Evolutionary conservation across 2,888 invertebrate genomes (phyloP).

Genomic region (Mythimna impura): DNA sequence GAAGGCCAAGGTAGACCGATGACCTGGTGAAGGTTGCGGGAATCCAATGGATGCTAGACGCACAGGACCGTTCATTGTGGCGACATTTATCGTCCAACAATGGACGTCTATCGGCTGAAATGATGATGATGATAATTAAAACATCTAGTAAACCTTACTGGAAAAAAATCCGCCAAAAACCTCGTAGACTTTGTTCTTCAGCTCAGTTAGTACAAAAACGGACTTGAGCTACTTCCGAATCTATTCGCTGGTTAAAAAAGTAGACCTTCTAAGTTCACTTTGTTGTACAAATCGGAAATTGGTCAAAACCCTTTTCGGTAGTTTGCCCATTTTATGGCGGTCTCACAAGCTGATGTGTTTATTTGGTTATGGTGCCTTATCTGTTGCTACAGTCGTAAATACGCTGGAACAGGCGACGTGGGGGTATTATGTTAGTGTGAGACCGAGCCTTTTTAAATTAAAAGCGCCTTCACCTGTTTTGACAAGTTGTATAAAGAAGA

Average conservation of each 20-base stretch:
- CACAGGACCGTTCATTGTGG: no score
- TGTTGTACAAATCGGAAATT: slow-evolving; percentile 30
- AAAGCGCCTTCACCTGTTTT: slow-evolving; percentile 29
- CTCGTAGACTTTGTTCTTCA: neutral
- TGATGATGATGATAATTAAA: no score
- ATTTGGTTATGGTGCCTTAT: slow-evolving; percentile 40
- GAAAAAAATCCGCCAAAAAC: neutral
- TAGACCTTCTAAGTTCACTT: slow-evolving; percentile 27
- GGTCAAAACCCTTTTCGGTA: slow-evolving; percentile 43
- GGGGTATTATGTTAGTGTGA: slow-evolving; percentile 38
- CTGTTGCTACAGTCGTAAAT: slow-evolving; percentile 48
- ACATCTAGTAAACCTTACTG: no score
- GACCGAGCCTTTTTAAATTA: slow-evolving; percentile 18
- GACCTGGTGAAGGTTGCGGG: no score
- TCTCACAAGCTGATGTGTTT: slow-evolving; percentile 46
- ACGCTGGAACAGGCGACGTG: slow-evolving; percentile 46
- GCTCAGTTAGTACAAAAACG: neutral
- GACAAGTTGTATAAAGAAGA: slow-evolving; percentile 6
- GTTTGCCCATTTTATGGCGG: slow-evolving; percentile 57
- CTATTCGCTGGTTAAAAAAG: neutral
- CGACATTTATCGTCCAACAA: no score
- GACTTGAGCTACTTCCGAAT: no score
- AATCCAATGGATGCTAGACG: no score
- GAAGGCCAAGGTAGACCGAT: no score
- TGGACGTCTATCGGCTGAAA: no score